These are phyloP conservation scores for Furcifer pardalis DNA, from an alignment of 2,797 vertebrate genomes.

Conservation along the genomic window DNA sequence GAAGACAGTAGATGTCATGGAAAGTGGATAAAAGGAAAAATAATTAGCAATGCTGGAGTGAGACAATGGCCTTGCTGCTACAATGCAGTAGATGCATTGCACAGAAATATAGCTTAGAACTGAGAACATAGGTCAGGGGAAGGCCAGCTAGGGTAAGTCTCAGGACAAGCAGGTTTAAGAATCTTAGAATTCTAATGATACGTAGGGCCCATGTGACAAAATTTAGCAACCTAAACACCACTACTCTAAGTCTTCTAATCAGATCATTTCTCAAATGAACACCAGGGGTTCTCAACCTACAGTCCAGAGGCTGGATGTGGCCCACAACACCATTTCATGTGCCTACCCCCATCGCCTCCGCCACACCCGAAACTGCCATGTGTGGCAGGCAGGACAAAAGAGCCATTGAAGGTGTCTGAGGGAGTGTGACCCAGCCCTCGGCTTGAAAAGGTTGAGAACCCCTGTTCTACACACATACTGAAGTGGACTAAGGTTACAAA, in stretches of 20 bases:
- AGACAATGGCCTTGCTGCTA: neutral
- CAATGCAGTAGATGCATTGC: fast-evolving
- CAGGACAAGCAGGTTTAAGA: neutral
- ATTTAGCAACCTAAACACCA: neutral
- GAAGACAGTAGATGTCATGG: conserved; percentile 20
- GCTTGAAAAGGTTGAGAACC: too few species aligned
- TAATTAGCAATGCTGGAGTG: neutral
- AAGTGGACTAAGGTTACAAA: too few species aligned
- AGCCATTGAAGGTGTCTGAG: too few species aligned
- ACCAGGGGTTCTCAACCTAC: too few species aligned
- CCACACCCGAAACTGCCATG: too few species aligned
- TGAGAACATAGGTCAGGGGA: neutral
- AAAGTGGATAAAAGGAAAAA: conserved; percentile 17
- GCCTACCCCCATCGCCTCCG: too few species aligned
- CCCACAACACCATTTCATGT: too few species aligned
- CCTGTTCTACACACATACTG: too few species aligned
- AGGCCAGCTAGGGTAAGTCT: neutral
- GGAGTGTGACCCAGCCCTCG: too few species aligned
- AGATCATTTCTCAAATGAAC: neutral
- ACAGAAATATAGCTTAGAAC: conserved; percentile 4
- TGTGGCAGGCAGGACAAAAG: too few species aligned
- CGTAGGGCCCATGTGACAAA: neutral
- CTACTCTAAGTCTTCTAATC: neutral
- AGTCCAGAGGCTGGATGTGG: too few species aligned
- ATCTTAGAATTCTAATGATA: neutral